These are phyloP conservation scores for Xestia sexstrigata DNA, from an alignment of 2,888 invertebrate genomes.

Conservation along the genomic window DNA sequence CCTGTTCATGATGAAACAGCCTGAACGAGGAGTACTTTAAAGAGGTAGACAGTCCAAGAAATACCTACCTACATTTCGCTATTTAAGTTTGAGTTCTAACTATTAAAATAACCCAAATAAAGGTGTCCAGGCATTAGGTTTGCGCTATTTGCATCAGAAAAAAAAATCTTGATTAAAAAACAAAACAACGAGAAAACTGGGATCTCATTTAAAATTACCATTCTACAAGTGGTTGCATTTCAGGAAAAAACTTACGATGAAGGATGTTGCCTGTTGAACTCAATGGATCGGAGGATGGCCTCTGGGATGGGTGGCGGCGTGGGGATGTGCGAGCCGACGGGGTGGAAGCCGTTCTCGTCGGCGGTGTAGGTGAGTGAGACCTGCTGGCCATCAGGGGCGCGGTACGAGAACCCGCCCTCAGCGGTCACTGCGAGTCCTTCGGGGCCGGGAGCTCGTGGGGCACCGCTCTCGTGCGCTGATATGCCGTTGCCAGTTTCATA, in stretches of 20 bases:
- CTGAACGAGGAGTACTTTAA: neutral
- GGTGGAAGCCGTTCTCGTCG: slow-evolving; percentile 93
- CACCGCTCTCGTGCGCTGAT: slow-evolving; percentile 89
- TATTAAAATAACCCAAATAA: neutral
- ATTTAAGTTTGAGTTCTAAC: neutral
- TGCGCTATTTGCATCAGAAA: neutral
- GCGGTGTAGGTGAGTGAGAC: slow-evolving; percentile 92
- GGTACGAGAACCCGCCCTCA: slow-evolving; percentile 92
- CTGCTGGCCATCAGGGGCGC: slow-evolving; percentile 91
- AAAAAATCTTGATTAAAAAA: no score
- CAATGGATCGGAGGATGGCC: slow-evolving; percentile 87
- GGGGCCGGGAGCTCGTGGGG: slow-evolving; percentile 87
- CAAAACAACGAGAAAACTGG: neutral
- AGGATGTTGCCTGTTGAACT: slow-evolving; percentile 81
- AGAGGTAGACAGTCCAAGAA: neutral
- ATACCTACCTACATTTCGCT: neutral
- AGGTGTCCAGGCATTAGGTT: neutral
- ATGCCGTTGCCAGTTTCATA: slow-evolving; percentile 93
- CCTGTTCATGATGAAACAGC: neutral
- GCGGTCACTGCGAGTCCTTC: slow-evolving; percentile 88
- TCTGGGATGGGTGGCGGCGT: slow-evolving; percentile 91
- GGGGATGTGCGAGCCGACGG: slow-evolving; percentile 90
- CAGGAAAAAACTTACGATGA: slow-evolving; percentile 75
- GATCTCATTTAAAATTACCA: neutral
- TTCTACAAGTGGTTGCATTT: neutral